Conservation (phyloP, 2,888 invertebrate genomes). For the Bimastos eiseni region DNA sequence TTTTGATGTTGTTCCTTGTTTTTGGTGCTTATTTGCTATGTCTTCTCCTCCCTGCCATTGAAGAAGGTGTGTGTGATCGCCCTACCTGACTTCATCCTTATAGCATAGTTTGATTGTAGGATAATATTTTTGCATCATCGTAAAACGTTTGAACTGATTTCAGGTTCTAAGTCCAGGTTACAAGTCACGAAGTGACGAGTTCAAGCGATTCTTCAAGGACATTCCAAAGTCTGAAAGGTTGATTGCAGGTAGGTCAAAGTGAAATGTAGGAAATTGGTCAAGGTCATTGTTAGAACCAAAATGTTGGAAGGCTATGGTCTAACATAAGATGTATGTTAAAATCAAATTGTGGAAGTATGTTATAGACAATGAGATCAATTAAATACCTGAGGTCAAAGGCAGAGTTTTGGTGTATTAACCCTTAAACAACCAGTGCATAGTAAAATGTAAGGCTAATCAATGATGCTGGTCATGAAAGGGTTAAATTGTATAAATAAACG, state of each 20-base stretch:
- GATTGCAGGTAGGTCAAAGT: constrained; percentile 77
- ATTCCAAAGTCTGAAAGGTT: constrained; percentile 87
- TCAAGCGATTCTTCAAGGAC: constrained; percentile 86
- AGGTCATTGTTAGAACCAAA: too few relatives aligned
- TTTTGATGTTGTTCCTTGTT: too few relatives aligned
- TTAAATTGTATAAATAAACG: background rate
- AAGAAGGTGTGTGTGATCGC: background rate
- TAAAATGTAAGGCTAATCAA: too few relatives aligned
- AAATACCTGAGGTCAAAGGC: background rate
- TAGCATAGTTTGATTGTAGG: background rate
- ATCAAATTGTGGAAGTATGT: background rate
- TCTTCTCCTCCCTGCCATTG: background rate
- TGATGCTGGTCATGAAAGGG: too few relatives aligned
- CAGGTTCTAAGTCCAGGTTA: constrained; percentile 75
- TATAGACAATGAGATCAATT: background rate
- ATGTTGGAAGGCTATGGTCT: too few relatives aligned
- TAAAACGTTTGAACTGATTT: background rate
- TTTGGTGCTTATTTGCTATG: too few relatives aligned
- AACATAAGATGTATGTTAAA: too few relatives aligned
- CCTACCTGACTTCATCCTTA: too few relatives aligned
- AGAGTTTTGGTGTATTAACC: background rate
- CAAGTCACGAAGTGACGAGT: constrained; percentile 89
- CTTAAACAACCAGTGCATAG: too few relatives aligned
- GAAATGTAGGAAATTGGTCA: too few relatives aligned
- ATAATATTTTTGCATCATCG: background rate